phyloP scores from a whole-genome alignment of 2,113 vertebrate genomes.

The Poeciliopsis occidentalis region DNA sequence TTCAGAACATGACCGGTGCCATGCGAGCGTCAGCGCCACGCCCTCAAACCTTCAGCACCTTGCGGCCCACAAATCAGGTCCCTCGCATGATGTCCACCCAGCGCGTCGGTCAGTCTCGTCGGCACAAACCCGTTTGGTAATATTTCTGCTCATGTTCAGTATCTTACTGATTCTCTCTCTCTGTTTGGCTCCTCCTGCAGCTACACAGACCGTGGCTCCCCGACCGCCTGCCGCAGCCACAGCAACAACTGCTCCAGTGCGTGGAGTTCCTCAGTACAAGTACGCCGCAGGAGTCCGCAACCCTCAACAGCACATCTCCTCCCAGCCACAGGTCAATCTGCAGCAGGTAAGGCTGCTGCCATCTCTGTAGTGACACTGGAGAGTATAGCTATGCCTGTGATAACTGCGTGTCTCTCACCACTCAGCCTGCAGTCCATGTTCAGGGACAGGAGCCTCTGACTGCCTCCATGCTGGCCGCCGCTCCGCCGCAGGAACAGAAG shows the following conservation, averaged over 20 bases:
- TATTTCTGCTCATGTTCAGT: not conserved
- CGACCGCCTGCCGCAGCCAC: constrained; percentile 81
- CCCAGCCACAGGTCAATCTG: constrained; percentile 90
- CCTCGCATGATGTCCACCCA: constrained; percentile 93
- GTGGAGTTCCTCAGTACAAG: constrained; percentile 92
- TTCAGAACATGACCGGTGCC: constrained; percentile 93
- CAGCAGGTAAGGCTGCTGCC: constrained; percentile 85
- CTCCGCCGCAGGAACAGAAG: constrained; percentile 97
- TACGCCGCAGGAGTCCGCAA: constrained; percentile 92
- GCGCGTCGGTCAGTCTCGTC: constrained; percentile 89
- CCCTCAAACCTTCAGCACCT: constrained; percentile 86
- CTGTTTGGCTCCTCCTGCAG: constrained; percentile 8
- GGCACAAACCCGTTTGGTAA: not conserved
- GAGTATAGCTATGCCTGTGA: not conserved
- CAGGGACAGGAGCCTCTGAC: constrained; percentile 98
- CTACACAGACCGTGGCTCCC: constrained; percentile 89
- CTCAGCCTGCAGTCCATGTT: constrained; percentile 93
- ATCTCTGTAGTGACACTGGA: not conserved
- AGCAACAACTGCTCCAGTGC: constrained; percentile 84
- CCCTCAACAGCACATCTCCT: constrained; percentile 89
- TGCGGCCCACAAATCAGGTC: constrained; percentile 91
- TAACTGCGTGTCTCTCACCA: not conserved
- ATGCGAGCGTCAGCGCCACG: constrained; percentile 92
- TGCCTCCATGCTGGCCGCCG: constrained; percentile 96
- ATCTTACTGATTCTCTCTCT: not conserved